Percentiles rank a stretch among this genome's conserved stretches.
Evolutionary conservation across 1,140 invertebrate genomes (phyloP).

Genomic region (Drosophila mauritiana): DNA sequence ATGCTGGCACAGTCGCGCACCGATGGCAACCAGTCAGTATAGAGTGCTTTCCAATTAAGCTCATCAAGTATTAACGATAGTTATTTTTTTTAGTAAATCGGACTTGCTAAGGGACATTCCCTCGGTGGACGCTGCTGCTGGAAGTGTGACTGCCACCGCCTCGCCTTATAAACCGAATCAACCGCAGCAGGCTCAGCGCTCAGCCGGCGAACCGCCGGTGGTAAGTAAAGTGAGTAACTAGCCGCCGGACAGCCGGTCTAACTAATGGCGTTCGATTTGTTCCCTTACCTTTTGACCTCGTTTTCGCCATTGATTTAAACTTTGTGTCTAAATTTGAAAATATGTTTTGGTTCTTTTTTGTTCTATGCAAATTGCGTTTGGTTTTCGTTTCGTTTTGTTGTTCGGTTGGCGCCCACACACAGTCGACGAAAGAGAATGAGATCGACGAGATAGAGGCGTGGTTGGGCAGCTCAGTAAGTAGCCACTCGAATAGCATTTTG

Average conservation of each 20-base stretch:
- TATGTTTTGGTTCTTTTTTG: conserved; percentile 36
- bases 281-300: conserved; percentile 35
- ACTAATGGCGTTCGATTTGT: conserved; percentile 67
- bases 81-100: conserved; percentile 58
- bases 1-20: conserved; percentile 95
- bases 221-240: conserved; percentile 84
- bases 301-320: conserved; percentile 46
- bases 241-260: conserved; percentile 38
- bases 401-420: conserved; percentile 54
- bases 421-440: conserved; percentile 92
- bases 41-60: fast-evolving
- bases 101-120: conserved; percentile 79
- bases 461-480: conserved; percentile 90
- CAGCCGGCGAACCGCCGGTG: conserved; percentile 76
- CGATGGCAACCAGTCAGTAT: conserved; percentile 76
- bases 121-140: conserved; percentile 77
- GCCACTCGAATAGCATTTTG: conserved; percentile 41
- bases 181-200: conserved; percentile 29
- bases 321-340: conserved; percentile 31
- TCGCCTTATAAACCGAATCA: conserved; percentile 67
- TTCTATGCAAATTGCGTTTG: conserved; percentile 58
- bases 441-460: conserved; percentile 97
- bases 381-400: conserved; percentile 40
- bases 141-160: conserved; percentile 52
- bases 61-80: background rate